A percentile compares a stretch with the other conserved stretches of the same genome.
Conservation (phyloP, 2,888 invertebrate genomes). For the Sinhomidia bicolor region DNA sequence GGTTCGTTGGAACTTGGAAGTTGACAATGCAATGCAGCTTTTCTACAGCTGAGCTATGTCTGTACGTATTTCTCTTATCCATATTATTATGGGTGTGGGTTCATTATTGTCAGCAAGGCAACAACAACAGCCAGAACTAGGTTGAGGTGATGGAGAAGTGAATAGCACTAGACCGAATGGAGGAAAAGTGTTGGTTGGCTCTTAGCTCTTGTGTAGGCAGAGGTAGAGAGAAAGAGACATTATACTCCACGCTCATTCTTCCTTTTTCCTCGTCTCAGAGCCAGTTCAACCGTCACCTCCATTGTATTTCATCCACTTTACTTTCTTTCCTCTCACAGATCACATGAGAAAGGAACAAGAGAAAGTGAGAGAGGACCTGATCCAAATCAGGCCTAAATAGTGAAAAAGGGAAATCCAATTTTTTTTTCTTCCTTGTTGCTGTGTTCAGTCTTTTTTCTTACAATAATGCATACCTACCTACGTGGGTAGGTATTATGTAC, state of each 20-base stretch:
- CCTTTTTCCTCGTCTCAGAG: neutral
- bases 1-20: neutral
- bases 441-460: neutral
- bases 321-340: neutral
- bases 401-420: neutral
- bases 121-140: too few relatives aligned
- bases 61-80: too few relatives aligned
- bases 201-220: neutral
- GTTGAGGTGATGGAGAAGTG: neutral
- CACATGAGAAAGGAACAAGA: neutral
- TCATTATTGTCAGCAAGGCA: slow-evolving; percentile 25
- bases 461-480: neutral
- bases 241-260: neutral
- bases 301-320: neutral
- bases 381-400: neutral
- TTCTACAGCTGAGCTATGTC: neutral
- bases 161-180: neutral
- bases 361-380: neutral
- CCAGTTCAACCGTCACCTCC: neutral
- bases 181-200: slow-evolving; percentile 11
- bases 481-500: neutral
- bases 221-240: too few relatives aligned
- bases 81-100: neutral
- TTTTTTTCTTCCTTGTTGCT: neutral
- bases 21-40: neutral